Conservation (phyloP, 1,140 invertebrate species). For the Dufourea novaeangliae region DNA sequence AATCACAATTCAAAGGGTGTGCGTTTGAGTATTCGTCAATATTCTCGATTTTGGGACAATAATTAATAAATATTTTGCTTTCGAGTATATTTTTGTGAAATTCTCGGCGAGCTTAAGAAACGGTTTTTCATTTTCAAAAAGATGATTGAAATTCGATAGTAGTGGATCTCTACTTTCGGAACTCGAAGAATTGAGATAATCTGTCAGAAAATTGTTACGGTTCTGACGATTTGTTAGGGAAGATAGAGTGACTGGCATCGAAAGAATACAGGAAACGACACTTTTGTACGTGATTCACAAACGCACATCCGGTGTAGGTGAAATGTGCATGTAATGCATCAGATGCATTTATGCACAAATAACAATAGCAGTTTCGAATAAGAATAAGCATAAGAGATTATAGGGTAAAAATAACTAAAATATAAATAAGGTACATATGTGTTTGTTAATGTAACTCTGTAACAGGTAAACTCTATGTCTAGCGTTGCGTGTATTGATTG, state of each 20-base stretch:
- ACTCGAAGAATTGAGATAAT: background rate
- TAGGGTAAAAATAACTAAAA: background rate
- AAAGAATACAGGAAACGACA: conserved; percentile 17
- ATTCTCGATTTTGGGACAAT: background rate
- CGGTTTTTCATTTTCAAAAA: background rate
- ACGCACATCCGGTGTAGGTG: conserved; percentile 45
- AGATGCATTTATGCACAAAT: conserved; percentile 60
- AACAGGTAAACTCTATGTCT: conserved; percentile 22
- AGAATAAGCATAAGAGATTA: conserved; percentile 22
- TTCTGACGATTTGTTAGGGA: background rate
- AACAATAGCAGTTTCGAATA: conserved; percentile 34
- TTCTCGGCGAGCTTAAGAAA: too few relatives aligned
- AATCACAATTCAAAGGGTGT: conserved; percentile 53
- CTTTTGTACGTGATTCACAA: conserved; percentile 54
- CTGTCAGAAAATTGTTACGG: background rate
- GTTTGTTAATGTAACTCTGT: conserved; percentile 30
- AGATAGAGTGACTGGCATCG: background rate
- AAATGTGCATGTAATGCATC: conserved; percentile 56
- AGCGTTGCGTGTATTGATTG: conserved; percentile 17
- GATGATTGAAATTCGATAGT: background rate
- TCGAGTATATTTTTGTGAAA: too few relatives aligned
- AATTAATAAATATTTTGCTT: background rate
- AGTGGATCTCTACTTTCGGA: background rate
- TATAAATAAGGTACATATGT: background rate
- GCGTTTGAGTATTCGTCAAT: conserved; percentile 46